Conservation (phyloP, 2,797 vertebrate species). For the Argya squamiceps region DNA sequence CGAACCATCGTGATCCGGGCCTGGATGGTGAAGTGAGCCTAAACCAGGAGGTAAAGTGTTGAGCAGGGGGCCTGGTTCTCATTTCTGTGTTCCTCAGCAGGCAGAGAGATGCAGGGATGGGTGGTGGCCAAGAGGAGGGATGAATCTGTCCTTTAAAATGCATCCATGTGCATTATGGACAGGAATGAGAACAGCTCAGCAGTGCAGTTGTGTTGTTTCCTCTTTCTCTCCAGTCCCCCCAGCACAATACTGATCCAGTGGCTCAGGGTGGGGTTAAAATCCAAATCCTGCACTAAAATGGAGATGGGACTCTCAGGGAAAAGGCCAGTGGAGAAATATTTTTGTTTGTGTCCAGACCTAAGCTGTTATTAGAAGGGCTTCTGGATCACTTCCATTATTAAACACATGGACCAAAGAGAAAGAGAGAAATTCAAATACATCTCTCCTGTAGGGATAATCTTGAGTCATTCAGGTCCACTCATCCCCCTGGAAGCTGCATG, state of each 20-base stretch:
- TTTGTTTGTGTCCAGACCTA: not conserved
- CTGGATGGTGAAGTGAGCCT: not conserved
- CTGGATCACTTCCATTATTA: not conserved
- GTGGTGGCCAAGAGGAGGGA: not conserved
- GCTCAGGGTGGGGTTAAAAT: not conserved
- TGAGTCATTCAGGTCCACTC: not conserved
- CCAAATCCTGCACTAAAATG: not conserved
- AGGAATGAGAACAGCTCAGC: not conserved
- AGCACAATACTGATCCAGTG: not conserved
- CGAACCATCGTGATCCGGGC: not conserved
- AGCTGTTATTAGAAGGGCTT: not conserved
- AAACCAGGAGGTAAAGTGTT: conserved; percentile 51
- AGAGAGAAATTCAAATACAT: not conserved
- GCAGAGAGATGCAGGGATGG: not conserved
- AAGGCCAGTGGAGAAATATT: not conserved
- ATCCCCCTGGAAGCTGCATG: not conserved
- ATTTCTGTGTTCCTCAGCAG: not conserved
- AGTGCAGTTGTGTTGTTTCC: not conserved
- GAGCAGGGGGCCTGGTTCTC: not conserved
- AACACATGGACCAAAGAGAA: not conserved
- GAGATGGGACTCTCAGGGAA: not conserved
- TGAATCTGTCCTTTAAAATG: not conserved
- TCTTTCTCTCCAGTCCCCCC: not conserved
- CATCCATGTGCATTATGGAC: accelerated
- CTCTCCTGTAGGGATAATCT: not conserved